Evolutionary conservation across 1,140 invertebrate genomes (phyloP).

Genomic region (Planococcus citri): DNA sequence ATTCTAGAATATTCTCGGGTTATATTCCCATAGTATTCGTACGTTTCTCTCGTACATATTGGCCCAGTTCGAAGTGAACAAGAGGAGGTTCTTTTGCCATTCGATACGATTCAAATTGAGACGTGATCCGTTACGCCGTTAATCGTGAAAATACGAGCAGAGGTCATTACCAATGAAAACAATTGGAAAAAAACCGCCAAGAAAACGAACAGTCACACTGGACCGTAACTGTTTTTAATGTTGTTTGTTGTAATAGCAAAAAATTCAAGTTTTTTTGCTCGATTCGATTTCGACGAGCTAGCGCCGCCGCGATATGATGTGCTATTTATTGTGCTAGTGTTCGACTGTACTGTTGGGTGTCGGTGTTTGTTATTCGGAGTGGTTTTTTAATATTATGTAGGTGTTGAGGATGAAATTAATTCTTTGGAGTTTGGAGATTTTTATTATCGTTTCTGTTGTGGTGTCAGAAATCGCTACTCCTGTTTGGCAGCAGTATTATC

Average conservation of each 20-base stretch:
- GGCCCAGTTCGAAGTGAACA: background rate
- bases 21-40: no score
- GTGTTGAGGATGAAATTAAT: conserved; percentile 8
- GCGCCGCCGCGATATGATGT: no score
- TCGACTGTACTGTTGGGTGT: background rate
- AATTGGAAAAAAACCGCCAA: background rate
- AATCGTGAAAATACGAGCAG: conserved; percentile 1
- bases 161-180: conserved; percentile 16
- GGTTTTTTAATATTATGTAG: background rate
- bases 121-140: conserved; percentile 11
- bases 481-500: conserved; percentile 27
- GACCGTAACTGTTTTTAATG: conserved; percentile 1
- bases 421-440: background rate
- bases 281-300: background rate
- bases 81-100: background rate
- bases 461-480: conserved; percentile 23
- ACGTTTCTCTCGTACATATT: background rate
- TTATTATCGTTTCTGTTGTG: background rate
- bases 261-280: background rate
- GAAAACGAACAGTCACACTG: conserved; percentile 10
- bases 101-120: conserved; percentile 4
- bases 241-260: background rate
- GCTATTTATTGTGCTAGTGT: background rate
- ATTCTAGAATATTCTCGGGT: background rate
- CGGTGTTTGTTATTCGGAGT: background rate